phyloP scores from a whole-genome alignment of 2,888 invertebrate genomes.

The Oligia strigilis region DNA sequence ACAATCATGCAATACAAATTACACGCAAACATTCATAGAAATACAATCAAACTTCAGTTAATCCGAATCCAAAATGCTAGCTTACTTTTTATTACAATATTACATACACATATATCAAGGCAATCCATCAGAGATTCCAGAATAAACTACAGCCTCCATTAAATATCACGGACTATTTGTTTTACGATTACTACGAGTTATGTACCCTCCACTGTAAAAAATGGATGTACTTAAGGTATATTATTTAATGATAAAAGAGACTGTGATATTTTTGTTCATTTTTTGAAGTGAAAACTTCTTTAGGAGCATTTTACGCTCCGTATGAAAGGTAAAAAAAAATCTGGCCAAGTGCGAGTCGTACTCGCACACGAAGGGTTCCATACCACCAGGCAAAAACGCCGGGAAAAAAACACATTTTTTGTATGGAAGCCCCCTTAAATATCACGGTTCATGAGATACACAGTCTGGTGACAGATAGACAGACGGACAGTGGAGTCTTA shows the following conservation, averaged over 20 bases:
- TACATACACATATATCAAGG: constrained; percentile 13
- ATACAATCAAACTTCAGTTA: neutral
- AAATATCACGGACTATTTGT: constrained; percentile 57
- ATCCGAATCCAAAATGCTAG: constrained; percentile 12
- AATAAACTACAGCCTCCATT: constrained; percentile 57
- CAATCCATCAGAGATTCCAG: constrained; percentile 52
- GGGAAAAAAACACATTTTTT: too few species aligned
- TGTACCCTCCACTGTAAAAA: constrained; percentile 41
- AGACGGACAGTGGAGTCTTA: too few species aligned
- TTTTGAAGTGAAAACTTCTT: too few species aligned
- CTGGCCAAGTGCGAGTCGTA: too few species aligned
- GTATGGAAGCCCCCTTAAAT: too few species aligned
- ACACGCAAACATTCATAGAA: neutral
- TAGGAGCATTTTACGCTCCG: too few species aligned
- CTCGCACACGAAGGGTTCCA: too few species aligned
- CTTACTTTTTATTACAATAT: constrained; percentile 23
- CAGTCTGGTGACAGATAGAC: too few species aligned
- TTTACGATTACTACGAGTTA: constrained; percentile 44
- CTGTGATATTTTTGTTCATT: neutral
- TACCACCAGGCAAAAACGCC: too few species aligned
- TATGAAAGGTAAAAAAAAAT: too few species aligned
- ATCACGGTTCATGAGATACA: too few species aligned
- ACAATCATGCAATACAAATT: neutral
- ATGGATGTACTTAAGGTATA: neutral
- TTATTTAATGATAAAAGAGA: neutral